Base-by-base conservation (phyloP, 2,888 invertebrate species). In the Eupelmus urozonus region DNA sequence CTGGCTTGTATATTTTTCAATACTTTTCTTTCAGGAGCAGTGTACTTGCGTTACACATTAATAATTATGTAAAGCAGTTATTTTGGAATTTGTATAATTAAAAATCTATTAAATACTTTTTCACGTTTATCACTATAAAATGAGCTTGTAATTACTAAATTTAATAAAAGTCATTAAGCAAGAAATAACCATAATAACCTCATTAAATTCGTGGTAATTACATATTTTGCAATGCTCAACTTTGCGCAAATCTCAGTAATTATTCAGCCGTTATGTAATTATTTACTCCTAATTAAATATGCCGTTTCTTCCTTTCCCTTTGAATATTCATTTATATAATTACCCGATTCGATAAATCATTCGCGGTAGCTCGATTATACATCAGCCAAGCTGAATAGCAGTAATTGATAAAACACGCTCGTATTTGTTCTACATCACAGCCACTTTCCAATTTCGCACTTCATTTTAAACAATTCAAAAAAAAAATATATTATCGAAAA, bases 331-430 rank as follows among this genome's bases (percentile, higher is more conserved):
- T 34, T 29, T 29, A 2, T 18, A 11, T 65, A 45, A 51, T 34
- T 66, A 63, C 40, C 34, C 2, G 42, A 63, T 40, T 23, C 25
- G 16, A 42, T 63, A 63, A 63, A 63, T 63, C 63, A 63, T 63
- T 45, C 42, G 25, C 42, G 42, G 16, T 25, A 5, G 42, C 45
- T 42, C 42, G 42, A 63, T 63, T 63, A 63, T 42, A 63, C 25
- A 40, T 23, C 42, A 42, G 7, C 42, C 16, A 63, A 63, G 11
- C 63, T 25, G 45, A 45, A 23, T 20, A 63, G 25, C 23, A 40
- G 11, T 23, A 20, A 34, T 3, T 2, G 57, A 3, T 25, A 25
- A 27, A 25, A 13, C 4, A 2, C 13, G 16, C 11, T 3, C 57
- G 29, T 16, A 29, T n/a, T 27, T 40, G 20, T 20, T 34, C 9